Conservation (phyloP, 2,113 vertebrate species). For the Talpa occidentalis region DNA sequence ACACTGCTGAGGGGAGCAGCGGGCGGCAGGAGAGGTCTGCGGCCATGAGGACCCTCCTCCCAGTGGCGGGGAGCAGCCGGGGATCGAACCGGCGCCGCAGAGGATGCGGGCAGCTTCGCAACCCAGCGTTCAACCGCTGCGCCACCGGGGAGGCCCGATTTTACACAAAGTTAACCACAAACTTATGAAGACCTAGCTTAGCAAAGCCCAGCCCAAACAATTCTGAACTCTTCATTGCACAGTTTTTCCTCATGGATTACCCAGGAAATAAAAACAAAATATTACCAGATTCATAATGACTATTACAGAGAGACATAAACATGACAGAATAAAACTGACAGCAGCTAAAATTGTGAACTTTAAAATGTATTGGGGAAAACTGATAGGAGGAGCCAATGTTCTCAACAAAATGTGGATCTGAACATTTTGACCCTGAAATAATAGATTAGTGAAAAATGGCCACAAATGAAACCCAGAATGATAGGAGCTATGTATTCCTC, state of each 20-base stretch:
- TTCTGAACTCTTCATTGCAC: background rate
- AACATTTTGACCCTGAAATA: slow-evolving; percentile 12
- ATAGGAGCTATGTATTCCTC: background rate
- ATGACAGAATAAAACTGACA: background rate
- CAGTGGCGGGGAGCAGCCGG: no score
- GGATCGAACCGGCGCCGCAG: no score
- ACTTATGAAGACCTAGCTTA: background rate
- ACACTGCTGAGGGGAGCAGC: no score
- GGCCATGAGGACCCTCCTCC: no score
- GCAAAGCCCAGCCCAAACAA: background rate
- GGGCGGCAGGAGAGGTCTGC: no score
- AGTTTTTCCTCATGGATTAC: background rate
- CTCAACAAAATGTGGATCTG: background rate
- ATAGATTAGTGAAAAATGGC: background rate
- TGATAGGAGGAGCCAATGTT: background rate
- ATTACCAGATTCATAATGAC: background rate
- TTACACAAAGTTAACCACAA: background rate
- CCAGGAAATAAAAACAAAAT: slow-evolving; percentile 25
- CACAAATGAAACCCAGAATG: slow-evolving; percentile 29
- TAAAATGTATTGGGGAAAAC: background rate
- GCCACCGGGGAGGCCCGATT: no score
- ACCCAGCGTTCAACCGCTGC: no score
- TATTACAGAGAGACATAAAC: background rate
- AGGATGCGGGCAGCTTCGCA: no score
- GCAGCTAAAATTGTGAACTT: background rate